These are phyloP conservation scores for Cynocephalus volans DNA, from an alignment of 2,113 vertebrate genomes.

Conservation along the genomic window DNA sequence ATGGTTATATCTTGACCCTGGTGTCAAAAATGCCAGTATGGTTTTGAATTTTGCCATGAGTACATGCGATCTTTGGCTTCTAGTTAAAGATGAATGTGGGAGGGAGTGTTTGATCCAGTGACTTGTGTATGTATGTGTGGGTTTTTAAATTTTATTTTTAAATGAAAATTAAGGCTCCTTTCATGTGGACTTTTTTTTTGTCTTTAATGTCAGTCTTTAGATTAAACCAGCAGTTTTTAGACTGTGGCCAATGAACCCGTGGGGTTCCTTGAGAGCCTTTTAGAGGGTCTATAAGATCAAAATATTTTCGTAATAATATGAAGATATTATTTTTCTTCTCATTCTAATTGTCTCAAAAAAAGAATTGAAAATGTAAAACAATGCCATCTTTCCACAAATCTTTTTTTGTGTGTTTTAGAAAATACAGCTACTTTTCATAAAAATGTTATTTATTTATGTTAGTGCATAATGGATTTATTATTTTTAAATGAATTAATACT, in stretches of 20 bases:
- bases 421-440: constrained; percentile 67
- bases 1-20: constrained; percentile 37
- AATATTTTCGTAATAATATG: constrained; percentile 60
- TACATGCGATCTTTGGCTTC: constrained; percentile 28
- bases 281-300: constrained; percentile 3
- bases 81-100: constrained; percentile 36
- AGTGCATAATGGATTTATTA: constrained; percentile 21
- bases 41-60: constrained; percentile 36
- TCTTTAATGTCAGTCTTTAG: constrained; percentile 45
- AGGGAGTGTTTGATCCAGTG: not conserved
- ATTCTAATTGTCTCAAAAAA: constrained; percentile 47
- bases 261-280: not conserved
- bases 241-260: not conserved
- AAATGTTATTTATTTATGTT: constrained; percentile 55
- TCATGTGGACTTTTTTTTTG: not conserved
- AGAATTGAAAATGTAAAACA: constrained; percentile 47
- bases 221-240: constrained; percentile 65
- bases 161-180: constrained; percentile 62
- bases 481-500: constrained; percentile 56
- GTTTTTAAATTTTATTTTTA: constrained; percentile 40
- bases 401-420: constrained; percentile 47
- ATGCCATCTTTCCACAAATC: constrained; percentile 10
- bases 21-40: constrained; percentile 39
- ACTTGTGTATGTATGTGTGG: not conserved
- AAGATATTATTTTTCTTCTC: constrained; percentile 34